Evolutionary conservation across 2,797 vertebrate species (phyloP), one percentile per base, ranked within the genome.

Genomic region (Pipistrellus kuhlii): DNA sequence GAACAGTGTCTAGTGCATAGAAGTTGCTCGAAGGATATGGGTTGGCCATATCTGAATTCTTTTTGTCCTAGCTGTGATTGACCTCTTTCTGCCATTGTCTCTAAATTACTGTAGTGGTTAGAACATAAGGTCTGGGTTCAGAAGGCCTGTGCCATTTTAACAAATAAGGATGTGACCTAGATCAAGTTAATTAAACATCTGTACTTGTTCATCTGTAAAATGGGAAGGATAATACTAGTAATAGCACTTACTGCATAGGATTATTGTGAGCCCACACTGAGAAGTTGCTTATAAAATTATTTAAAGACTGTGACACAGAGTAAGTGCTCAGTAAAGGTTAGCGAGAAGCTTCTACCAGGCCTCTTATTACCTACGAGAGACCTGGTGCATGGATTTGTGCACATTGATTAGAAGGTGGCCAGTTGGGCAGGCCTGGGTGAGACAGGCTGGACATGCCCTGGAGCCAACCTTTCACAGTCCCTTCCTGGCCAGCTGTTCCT

Each of bases 281-380:
- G 41, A 92, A 68, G 66, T 82, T 75, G 81, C 94, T 90, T 84
- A 76, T 96, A 96, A 95, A 96, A 90, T 78, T 57, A 87, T 90
- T 94, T 76, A 82, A 95, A 91, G 91, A 90, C 35, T 44, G 62
- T 92, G 96, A 94, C 25, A 81, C 86, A 93, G 62, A 68, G n/a
- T 81, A 69, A 89, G 81, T 35, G 15, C 27, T 78, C 17, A 53
- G 76, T 59, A 53, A 73, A 91, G 62, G 81, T 71, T 81, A 89
- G 21, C 76, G 76, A 95, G 93, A 91, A 91, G 57, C 62, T 35
- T 77, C 21, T 17, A 44, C 25, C 80, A 89, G 62, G 59, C 80
- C 94, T 96, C 83, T 87, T 89, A 94, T 94, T 94, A 94, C 57
- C 77, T 84, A 78, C 27, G 5, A 62, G 59, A 62, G 12, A 25